Conservation (phyloP, 2,113 vertebrate genomes). For the Ophthalmolycus amberensis region DNA sequence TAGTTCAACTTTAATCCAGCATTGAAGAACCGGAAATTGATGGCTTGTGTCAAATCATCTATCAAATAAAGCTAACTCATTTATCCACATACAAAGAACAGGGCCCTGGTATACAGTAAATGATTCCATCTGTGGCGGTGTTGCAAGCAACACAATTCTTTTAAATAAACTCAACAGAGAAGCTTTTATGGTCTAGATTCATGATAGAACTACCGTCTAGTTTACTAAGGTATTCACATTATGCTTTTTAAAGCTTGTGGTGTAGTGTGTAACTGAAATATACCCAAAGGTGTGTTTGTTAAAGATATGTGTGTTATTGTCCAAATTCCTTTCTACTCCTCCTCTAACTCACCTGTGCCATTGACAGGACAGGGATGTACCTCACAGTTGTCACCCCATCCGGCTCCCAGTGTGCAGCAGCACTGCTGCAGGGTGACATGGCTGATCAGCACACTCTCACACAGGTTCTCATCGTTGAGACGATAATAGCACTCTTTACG, state of each 20-base stretch:
- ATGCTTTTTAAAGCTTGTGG: background rate
- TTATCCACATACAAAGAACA: background rate
- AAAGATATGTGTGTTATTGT: background rate
- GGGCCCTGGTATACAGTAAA: background rate
- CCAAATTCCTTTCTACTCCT: background rate
- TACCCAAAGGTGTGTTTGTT: background rate
- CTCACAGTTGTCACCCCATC: slow-evolving; percentile 99
- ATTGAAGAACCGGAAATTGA: background rate
- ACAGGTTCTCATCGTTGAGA: slow-evolving; percentile 94
- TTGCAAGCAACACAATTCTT: background rate
- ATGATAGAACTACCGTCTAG: background rate
- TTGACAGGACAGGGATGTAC: slow-evolving; percentile 94
- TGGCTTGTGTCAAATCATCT: too few species aligned
- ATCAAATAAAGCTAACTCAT: background rate
- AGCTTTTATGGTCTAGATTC: background rate
- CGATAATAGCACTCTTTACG: slow-evolving; percentile 97
- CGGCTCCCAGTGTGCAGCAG: slow-evolving; percentile 96
- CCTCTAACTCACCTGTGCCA: slow-evolving; percentile 87
- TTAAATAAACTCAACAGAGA: background rate
- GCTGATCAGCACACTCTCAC: slow-evolving; percentile 93
- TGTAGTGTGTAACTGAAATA: background rate
- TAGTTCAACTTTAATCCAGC: background rate
- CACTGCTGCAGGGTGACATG: slow-evolving; percentile 95
- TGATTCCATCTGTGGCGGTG: background rate
- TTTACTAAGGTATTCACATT: too few species aligned